Percentiles rank a stretch among this genome's conserved stretches.
These are phyloP conservation scores for Emesis castigata DNA, from an alignment of 2,888 invertebrate species.

Conservation along the genomic window DNA sequence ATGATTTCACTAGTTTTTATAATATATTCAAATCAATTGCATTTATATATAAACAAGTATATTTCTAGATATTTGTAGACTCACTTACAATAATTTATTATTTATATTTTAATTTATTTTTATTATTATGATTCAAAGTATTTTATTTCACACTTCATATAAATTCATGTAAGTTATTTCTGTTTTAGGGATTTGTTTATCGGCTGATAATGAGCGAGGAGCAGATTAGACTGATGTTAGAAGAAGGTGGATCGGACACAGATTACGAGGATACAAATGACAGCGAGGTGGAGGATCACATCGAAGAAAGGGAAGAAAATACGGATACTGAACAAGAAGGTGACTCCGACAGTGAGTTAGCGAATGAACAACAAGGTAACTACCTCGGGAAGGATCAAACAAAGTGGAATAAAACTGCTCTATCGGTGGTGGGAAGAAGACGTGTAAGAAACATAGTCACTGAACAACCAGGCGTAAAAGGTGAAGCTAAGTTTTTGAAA, in stretches of 20 bases:
- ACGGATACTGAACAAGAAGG: conserved; percentile 17
- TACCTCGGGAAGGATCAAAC: conserved; percentile 34
- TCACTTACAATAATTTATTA: no score
- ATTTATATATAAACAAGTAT: no score
- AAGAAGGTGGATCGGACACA: conserved; percentile 6
- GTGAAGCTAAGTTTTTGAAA: not conserved
- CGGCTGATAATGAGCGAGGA: not conserved
- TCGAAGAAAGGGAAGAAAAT: conserved; percentile 19
- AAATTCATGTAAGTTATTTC: no score
- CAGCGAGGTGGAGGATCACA: conserved; percentile 22
- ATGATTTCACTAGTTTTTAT: no score
- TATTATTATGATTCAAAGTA: not conserved
- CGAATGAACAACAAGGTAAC: conserved; percentile 7
- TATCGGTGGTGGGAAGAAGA: conserved; percentile 2
- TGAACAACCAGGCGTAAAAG: not conserved
- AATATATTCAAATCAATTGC: no score
- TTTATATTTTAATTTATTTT: no score
- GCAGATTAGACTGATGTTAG: conserved; percentile 16
- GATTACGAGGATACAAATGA: conserved; percentile 23
- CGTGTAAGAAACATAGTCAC: conserved; percentile 17
- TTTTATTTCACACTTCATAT: no score
- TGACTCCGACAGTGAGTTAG: conserved; percentile 18
- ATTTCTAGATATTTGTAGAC: no score
- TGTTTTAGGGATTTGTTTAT: no score
- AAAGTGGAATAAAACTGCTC: conserved; percentile 31